Conservation (phyloP, 2,888 invertebrate genomes). For the Pogonocherus hispidulus region DNA sequence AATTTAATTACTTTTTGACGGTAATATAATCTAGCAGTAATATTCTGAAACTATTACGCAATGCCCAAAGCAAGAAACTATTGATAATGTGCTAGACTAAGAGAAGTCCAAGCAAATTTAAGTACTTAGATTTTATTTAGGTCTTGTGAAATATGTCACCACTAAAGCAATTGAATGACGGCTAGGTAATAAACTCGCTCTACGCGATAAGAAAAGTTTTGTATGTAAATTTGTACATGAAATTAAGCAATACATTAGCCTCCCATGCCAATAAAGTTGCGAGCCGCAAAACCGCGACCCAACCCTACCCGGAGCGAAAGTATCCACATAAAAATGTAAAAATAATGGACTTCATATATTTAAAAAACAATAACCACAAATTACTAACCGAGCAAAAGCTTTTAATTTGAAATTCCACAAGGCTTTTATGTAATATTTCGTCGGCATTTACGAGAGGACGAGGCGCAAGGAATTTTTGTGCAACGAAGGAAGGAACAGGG, state of each 20-base stretch:
- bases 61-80: too few relatives aligned
- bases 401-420: constrained; percentile 46
- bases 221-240: constrained; percentile 13
- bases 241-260: constrained; percentile 49
- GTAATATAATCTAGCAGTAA: too few relatives aligned
- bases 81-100: too few relatives aligned
- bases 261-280: constrained; percentile 46
- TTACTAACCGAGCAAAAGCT: constrained; percentile 42
- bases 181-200: not conserved
- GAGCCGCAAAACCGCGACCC: constrained; percentile 39
- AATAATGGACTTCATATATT: constrained; percentile 51
- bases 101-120: too few relatives aligned
- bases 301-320: constrained; percentile 41
- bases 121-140: not conserved
- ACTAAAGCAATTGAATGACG: not conserved
- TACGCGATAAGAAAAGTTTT: not conserved
- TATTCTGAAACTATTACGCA: too few relatives aligned
- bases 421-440: constrained; percentile 43
- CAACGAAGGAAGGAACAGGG: constrained; percentile 32
- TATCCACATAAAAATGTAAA: constrained; percentile 46
- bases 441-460: constrained; percentile 21
- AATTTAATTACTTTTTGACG: too few relatives aligned
- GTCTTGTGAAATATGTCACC: not conserved
- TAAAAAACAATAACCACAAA: constrained; percentile 51
- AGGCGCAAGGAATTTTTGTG: constrained; percentile 31